Conservation (phyloP, 2,888 invertebrate genomes). For the Spodoptera littoralis region DNA sequence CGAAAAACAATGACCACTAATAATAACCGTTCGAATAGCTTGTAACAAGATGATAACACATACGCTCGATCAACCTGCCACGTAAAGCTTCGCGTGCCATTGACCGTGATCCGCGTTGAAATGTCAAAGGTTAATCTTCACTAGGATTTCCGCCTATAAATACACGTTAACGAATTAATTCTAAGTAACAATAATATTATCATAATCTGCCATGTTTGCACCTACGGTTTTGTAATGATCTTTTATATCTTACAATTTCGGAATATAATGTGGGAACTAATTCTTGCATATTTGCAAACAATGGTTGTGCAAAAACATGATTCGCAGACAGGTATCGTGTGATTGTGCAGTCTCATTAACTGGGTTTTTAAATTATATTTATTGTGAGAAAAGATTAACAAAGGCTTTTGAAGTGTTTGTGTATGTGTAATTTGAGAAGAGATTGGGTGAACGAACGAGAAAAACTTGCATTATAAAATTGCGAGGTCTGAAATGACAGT, state of each 20-base stretch:
- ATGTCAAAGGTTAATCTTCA: constrained; percentile 74
- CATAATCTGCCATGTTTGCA: constrained; percentile 51
- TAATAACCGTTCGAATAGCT: constrained; percentile 46
- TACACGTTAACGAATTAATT: constrained; percentile 41
- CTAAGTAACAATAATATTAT: constrained; percentile 51
- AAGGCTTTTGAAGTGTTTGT: constrained; percentile 62
- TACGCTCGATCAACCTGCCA: constrained; percentile 44
- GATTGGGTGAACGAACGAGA: constrained; percentile 40
- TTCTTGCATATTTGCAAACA: constrained; percentile 70
- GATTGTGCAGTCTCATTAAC: constrained; percentile 67
- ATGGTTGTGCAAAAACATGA: constrained; percentile 72
- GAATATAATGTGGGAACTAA: constrained; percentile 71
- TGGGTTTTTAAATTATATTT: constrained; percentile 54
- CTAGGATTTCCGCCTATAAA: constrained; percentile 68
- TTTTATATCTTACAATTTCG: constrained; percentile 56
- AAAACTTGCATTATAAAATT: constrained; percentile 47
- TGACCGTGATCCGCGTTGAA: constrained; percentile 71
- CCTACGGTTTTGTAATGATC: constrained; percentile 47
- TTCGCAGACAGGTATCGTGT: constrained; percentile 64
- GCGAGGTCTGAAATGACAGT: constrained; percentile 22
- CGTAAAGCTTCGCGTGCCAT: constrained; percentile 58
- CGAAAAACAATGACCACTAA: constrained; percentile 67
- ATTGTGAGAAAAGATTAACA: constrained; percentile 67
- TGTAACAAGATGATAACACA: constrained; percentile 47
- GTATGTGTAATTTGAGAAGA: constrained; percentile 40